Evolutionary conservation across 2,797 vertebrate species (phyloP), one percentile per base, ranked within the genome.

Genomic region (Myiothlypis coronata): DNA sequence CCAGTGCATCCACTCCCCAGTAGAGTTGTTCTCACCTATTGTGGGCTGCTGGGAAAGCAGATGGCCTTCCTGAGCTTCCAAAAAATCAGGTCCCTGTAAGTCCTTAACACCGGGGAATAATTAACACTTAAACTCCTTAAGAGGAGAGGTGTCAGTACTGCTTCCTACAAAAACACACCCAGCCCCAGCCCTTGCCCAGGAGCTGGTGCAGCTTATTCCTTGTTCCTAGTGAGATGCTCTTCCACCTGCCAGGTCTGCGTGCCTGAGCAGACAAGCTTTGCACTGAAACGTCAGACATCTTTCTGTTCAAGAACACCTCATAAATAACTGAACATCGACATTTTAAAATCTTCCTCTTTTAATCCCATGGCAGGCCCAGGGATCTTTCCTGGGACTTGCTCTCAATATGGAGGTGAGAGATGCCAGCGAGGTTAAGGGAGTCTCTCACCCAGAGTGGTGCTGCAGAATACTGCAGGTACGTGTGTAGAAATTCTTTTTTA

Each of bases 21-120:
- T 7, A 77, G 77, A 83, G n/a, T 47, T 83, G 32, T 82, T 90
- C 44, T 79, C 81, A 68, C 37, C 18, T 2, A 0, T 67, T 1
- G 7, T 68, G 61, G 0, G 8, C 85, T 91, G 90, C 83, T 94
- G 94, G 74, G 93, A 95, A 94, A 90, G 70, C 95, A 96, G 91
- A 95, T 95, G 95, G 93, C 65, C 39, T 78, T 93, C 74, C 74
- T 46, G 74, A 90, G 64, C 55, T 63, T 93, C 87, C 67, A 75
- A 59, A 94, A 85, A 85, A 81, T 34, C 49, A 26, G 11, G 11
- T 91, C 24, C 39, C n/a, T 0, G 0, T 70, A 71, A 60, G 72
- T 78, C 57, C 50, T 61, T 60, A 93, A 34, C 2, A 1, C 69
- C 3, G 10, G 19, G 50, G 55, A 83, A 44, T 93, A 93, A 90